phyloP scores from a whole-genome alignment of 1,140 invertebrate species.

The Hyphantria cunea region DNA sequence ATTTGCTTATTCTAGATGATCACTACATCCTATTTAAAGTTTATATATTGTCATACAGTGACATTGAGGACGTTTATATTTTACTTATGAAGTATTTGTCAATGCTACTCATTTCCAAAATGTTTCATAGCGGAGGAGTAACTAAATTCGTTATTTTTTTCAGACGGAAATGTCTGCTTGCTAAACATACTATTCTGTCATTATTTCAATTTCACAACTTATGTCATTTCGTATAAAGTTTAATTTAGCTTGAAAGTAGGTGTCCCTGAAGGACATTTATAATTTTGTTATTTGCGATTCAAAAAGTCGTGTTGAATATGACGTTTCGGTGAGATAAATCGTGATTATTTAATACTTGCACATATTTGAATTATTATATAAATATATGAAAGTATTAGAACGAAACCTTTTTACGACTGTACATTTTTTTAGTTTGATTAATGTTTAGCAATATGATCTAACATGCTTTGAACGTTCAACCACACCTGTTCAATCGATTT shows the following conservation, averaged over 20 bases:
- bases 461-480: too few relatives aligned
- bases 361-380: constrained; percentile 14
- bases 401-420: too few relatives aligned
- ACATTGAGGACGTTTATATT: too few relatives aligned
- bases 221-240: constrained; percentile 12
- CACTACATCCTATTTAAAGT: too few relatives aligned
- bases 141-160: constrained; percentile 2
- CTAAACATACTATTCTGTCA: constrained; percentile 7
- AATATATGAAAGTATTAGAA: too few relatives aligned
- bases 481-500: too few relatives aligned
- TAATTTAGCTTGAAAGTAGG: constrained; percentile 8
- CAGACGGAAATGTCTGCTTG: constrained; percentile 16
- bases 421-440: constrained; percentile 7
- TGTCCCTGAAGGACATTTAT: constrained; percentile 15
- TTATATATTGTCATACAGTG: too few relatives aligned
- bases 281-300: constrained; percentile 18
- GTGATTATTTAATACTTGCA: too few relatives aligned
- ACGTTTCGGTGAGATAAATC: constrained; percentile 1
- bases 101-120: too few relatives aligned
- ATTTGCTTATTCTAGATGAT: too few relatives aligned
- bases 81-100: too few relatives aligned
- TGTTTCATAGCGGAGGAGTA: too few relatives aligned
- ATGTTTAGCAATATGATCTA: constrained; percentile 6
- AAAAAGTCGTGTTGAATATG: constrained; percentile 23
- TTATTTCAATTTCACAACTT: constrained; percentile 7